These are phyloP conservation scores for Drosophila rubida DNA, from an alignment of 2,888 invertebrate genomes.

Conservation along the genomic window DNA sequence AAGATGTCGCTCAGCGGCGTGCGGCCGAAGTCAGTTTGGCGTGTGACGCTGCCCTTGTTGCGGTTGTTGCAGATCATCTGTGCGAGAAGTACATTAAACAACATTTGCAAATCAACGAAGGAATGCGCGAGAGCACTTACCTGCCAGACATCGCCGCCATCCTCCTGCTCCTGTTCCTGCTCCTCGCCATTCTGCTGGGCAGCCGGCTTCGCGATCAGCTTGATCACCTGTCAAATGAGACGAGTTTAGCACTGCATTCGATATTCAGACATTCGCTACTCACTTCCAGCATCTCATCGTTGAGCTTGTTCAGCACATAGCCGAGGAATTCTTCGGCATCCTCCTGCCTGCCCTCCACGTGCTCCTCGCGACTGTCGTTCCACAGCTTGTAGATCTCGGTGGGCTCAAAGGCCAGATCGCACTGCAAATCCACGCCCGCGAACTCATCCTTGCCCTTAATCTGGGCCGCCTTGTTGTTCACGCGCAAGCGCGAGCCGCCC, in stretches of 20 bases:
- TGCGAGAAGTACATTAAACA: background rate
- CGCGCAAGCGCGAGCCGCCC: conserved; percentile 85
- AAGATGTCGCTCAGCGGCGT: conserved; percentile 97
- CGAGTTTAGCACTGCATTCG: background rate
- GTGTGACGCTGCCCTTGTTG: conserved; percentile 94
- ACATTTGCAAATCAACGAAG: background rate
- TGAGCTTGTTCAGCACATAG: conserved; percentile 95
- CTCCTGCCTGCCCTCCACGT: conserved; percentile 95
- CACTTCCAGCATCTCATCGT: conserved; percentile 98
- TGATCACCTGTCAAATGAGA: conserved; percentile 86
- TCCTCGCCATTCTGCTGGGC: conserved; percentile 85
- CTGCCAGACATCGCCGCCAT: conserved; percentile 85
- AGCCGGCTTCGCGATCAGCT: conserved; percentile 86
- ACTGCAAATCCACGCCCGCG: conserved; percentile 87
- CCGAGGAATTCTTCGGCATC: conserved; percentile 99
- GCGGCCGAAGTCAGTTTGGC: conserved; percentile 92
- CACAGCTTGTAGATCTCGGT: conserved; percentile 93
- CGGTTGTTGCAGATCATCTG: conserved; percentile 89
- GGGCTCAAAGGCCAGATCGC: conserved; percentile 96
- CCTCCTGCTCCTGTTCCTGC: conserved; percentile 82
- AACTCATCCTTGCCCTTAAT: conserved; percentile 83
- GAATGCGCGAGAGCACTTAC: conserved; percentile 56
- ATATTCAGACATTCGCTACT: conserved; percentile 13
- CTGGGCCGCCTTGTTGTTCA: conserved; percentile 83
- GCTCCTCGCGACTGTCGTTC: conserved; percentile 89